Conservation (phyloP, 2,888 invertebrate species). For the Drosophila macrothrix region DNA sequence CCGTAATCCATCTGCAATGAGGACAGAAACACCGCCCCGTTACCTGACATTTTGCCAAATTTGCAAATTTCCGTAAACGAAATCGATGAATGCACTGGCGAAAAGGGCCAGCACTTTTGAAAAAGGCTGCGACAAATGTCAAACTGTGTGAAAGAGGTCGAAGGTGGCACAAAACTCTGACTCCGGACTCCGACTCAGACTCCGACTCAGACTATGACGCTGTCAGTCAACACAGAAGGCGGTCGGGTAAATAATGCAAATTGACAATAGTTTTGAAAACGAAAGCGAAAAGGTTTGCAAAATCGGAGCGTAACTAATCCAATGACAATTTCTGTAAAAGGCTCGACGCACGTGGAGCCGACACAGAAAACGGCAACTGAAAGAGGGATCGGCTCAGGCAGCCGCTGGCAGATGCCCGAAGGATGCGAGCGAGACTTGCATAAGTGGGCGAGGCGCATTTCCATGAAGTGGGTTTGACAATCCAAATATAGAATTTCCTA, state of each 20-base stretch:
- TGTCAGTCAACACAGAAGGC: constrained; percentile 58
- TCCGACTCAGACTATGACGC: background rate
- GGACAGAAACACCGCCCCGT: constrained; percentile 36
- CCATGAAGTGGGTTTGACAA: constrained; percentile 23
- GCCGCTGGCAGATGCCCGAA: constrained; percentile 9
- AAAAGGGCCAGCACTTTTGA: constrained; percentile 19
- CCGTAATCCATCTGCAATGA: constrained; percentile 77
- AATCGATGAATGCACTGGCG: constrained; percentile 72
- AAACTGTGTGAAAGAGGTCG: constrained; percentile 69
- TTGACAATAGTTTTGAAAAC: constrained; percentile 71
- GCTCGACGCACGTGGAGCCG: constrained; percentile 28
- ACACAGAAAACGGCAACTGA: background rate
- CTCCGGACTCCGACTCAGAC: constrained; percentile 1
- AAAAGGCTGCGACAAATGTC: constrained; percentile 49
- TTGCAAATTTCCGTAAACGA: constrained; percentile 66
- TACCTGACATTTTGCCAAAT: constrained; percentile 77
- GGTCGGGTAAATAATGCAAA: constrained; percentile 76
- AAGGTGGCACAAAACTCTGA: constrained; percentile 55
- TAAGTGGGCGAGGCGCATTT: constrained; percentile 29
- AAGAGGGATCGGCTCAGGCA: constrained; percentile 7
- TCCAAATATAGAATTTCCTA: constrained; percentile 43
- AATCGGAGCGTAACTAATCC: constrained; percentile 76
- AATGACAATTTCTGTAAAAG: constrained; percentile 40
- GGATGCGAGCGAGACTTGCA: constrained; percentile 44
- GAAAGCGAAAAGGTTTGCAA: constrained; percentile 69